Evolutionary conservation across 2,113 vertebrate species (phyloP), one percentile per base, ranked within the genome.

Genomic region (Epinephelus lanceolatus): DNA sequence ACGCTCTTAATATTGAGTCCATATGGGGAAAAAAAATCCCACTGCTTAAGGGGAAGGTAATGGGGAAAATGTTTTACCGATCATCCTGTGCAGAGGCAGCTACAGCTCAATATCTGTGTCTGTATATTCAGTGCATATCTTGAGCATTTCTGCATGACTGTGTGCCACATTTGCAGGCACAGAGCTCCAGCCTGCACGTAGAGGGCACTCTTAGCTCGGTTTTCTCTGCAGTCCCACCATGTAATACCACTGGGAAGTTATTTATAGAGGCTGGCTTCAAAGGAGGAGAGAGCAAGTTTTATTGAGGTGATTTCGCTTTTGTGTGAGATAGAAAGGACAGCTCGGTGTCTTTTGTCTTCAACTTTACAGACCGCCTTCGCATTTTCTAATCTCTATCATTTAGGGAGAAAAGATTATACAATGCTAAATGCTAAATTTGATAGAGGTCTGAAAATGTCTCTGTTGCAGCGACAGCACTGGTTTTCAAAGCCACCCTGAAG

Each of bases 191-290:
- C 18, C 61, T 81, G 84, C 90, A 92, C 71, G 70, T 92, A 95
- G 95, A 91, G 94, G 95, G 94, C 86, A 85, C 88, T 94, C 76
- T 94, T 84, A 77, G 85, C 93, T 78, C 42, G 71, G 62, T 76
- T 90, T 86, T 81, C 55, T 80, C 51, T 78, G 60, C 84, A 68
- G 72, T 56, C 4, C 78, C 85, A 76, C 27, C 49, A 55, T 83
- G 42, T 57, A 77, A 82, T 45, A 77, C 76, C 78, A 76, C 78
- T 30, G 67, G 75, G 56, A 81, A 80, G 80, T 82, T 91, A 92
- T 94, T 92, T 91, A 88, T 88, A 91, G 89, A 76, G 74, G 33
- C 74, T 61, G 71, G 70, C 84, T 92, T 89, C 84, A 87, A 90
- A 92, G 79, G 51, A 83, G 71, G 57, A 81, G 80, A 72, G 78